These are phyloP conservation scores for Acrobasis repandana DNA, from an alignment of 2,888 invertebrate species.

Conservation along the genomic window DNA sequence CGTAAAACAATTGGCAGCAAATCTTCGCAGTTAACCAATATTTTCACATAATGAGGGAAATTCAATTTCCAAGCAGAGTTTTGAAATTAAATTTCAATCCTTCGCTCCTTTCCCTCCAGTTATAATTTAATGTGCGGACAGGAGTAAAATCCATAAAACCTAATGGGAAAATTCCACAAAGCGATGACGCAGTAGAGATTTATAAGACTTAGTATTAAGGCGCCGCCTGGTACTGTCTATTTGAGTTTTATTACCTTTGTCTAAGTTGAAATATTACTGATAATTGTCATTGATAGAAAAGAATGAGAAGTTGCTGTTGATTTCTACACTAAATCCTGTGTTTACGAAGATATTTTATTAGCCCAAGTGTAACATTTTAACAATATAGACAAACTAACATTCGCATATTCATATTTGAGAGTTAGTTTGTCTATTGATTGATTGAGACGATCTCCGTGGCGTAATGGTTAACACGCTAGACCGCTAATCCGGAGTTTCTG, in stretches of 20 bases:
- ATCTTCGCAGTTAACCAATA: slow-evolving; percentile 36
- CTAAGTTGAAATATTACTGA: slow-evolving; percentile 36
- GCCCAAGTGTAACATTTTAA: no score
- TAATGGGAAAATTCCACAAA: slow-evolving; percentile 73
- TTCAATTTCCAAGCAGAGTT: slow-evolving; percentile 45
- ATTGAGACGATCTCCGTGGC: no score
- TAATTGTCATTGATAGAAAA: slow-evolving; percentile 22
- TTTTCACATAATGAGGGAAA: slow-evolving; percentile 41
- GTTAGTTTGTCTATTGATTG: no score
- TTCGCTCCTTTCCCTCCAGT: slow-evolving; percentile 57
- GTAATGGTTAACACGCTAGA: no score
- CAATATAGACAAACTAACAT: no score
- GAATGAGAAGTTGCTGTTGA: no score
- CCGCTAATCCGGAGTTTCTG: no score
- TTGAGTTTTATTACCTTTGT: slow-evolving; percentile 47
- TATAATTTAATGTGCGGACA: slow-evolving; percentile 77
- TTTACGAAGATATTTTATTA: no score
- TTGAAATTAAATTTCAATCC: slow-evolving; percentile 66
- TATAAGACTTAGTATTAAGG: slow-evolving; percentile 50
- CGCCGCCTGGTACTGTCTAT: slow-evolving; percentile 50
- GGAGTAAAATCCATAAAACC: slow-evolving; percentile 75
- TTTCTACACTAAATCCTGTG: no score
- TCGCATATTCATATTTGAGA: no score
- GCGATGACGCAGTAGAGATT: slow-evolving; percentile 70
- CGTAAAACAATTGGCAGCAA: slow-evolving; percentile 8